Percentiles rank a stretch among this genome's conserved stretches.
Conservation (phyloP, 2,113 vertebrate genomes). For the Psammodynastes pulverulentus region DNA sequence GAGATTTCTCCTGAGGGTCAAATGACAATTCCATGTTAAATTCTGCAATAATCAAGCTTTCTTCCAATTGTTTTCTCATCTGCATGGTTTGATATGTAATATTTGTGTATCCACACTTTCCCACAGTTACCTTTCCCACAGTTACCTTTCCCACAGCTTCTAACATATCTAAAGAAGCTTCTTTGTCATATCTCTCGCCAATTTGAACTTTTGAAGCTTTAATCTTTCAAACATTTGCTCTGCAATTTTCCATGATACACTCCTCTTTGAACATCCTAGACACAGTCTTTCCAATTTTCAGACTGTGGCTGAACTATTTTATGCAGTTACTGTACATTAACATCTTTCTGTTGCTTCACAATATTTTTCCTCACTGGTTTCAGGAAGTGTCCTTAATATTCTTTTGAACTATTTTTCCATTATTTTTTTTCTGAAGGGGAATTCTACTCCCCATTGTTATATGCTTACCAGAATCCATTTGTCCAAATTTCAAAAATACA, state of each 20-base stretch:
- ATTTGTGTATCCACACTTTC: neutral
- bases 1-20: neutral
- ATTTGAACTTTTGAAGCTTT: neutral
- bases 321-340: neutral
- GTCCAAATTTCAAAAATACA: neutral
- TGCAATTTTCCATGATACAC: neutral
- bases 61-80: neutral
- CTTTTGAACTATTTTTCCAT: neutral
- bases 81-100: neutral
- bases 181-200: neutral
- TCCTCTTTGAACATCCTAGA: neutral
- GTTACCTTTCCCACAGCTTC: neutral
- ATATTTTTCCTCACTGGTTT: neutral
- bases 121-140: no score
- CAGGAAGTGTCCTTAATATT: neutral
- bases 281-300: neutral
- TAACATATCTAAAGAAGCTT: neutral
- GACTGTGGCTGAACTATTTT: neutral
- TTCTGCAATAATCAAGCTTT: neutral
- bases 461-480: neutral
- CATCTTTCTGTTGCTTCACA: neutral
- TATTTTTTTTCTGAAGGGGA: neutral
- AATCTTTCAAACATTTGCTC: neutral
- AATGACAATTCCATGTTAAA: neutral
- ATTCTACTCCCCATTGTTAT: neutral